Conservation (phyloP, 1,140 invertebrate species). For the Oncopeltus fasciatus region DNA sequence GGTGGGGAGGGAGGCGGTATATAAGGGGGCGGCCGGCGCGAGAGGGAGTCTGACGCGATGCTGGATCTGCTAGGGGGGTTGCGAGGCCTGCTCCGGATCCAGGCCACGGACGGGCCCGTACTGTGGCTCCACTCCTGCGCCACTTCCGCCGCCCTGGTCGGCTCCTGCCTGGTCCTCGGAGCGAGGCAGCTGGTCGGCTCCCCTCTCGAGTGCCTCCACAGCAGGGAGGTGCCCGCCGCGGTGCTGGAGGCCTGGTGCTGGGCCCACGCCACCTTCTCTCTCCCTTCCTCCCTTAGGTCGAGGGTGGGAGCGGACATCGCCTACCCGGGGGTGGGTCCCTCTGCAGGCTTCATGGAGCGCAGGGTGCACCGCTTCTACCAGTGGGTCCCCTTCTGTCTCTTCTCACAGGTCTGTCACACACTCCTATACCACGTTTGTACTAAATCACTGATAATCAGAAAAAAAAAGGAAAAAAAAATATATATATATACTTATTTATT, state of each 20-base stretch:
- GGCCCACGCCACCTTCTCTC: slow-evolving; percentile 81
- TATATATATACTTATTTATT: no score
- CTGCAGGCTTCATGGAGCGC: slow-evolving; percentile 32
- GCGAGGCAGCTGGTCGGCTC: slow-evolving; percentile 44
- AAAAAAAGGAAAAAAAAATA: no score
- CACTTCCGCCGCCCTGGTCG: slow-evolving; percentile 38
- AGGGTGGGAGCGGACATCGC: slow-evolving; percentile 45
- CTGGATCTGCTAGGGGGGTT: slow-evolving; percentile 17
- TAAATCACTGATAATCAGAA: no score
- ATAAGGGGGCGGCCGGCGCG: background rate
- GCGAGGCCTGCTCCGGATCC: slow-evolving; percentile 36
- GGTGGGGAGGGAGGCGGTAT: background rate
- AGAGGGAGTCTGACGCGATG: slow-evolving; percentile 19
- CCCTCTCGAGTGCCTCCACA: slow-evolving; percentile 45
- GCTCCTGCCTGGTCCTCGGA: slow-evolving; percentile 37
- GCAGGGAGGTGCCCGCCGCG: slow-evolving; percentile 70
- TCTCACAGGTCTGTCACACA: slow-evolving; percentile 85
- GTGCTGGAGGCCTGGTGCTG: slow-evolving; percentile 87
- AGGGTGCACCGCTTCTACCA: slow-evolving; percentile 67
- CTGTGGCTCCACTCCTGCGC: slow-evolving; percentile 44
- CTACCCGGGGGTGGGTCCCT: slow-evolving; percentile 51
- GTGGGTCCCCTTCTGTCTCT: slow-evolving; percentile 76
- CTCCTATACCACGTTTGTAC: no score
- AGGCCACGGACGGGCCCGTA: slow-evolving; percentile 36
- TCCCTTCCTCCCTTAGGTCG: slow-evolving; percentile 50